Conservation (phyloP, 2,113 vertebrate genomes). For the Ictalurus furcatus region DNA sequence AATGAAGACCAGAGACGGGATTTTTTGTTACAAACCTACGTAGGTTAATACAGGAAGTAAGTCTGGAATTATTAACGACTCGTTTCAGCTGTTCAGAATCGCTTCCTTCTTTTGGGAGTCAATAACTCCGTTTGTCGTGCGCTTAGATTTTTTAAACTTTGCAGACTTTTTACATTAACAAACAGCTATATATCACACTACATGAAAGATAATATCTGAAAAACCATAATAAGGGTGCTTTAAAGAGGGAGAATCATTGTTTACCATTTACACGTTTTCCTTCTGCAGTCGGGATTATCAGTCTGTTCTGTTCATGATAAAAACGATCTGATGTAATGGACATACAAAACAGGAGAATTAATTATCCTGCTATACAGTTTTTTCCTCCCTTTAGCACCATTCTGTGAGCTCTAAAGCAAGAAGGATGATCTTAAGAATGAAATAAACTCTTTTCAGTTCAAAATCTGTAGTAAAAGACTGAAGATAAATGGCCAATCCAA, state of each 20-base stretch:
- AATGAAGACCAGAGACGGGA: no score
- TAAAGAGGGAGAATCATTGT: neutral
- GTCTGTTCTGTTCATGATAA: neutral
- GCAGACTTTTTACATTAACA: no score
- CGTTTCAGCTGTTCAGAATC: no score
- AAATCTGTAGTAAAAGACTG: neutral
- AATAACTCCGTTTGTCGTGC: no score
- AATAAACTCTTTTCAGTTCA: neutral
- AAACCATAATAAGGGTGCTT: no score
- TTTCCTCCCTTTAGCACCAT: neutral
- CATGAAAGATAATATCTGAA: no score
- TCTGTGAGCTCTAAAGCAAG: neutral
- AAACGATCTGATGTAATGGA: neutral
- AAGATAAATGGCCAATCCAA: neutral
- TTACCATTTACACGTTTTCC: neutral
- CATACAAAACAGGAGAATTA: neutral
- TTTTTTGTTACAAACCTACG: no score
- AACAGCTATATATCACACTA: no score
- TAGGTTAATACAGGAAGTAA: no score
- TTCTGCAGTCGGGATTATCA: neutral
- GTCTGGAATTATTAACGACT: no score
- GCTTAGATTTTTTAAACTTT: no score
- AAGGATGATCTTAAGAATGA: neutral
- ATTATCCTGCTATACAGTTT: neutral
- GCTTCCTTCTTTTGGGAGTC: no score